Evolutionary conservation across 2,113 vertebrate genomes (phyloP), one percentile per base, ranked within the genome.

Genomic region (Aptenodytes forsteri): DNA sequence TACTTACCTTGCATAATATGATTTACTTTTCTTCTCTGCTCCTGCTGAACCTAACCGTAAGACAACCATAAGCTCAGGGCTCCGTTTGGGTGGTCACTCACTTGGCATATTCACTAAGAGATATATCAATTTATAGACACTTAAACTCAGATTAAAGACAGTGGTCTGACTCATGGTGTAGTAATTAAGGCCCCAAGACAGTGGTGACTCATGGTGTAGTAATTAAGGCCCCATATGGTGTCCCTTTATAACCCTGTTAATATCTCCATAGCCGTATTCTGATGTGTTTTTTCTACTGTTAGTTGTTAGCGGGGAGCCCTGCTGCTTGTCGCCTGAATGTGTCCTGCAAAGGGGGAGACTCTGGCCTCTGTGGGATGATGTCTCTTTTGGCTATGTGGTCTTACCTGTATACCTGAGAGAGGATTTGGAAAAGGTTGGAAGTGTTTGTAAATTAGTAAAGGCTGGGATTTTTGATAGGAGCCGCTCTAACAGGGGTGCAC

Each of bases 1-100:
- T 84, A 81, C 75, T 98, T 95, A 46, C 95, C 97, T 97, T 71
- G n/a, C 78, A 78, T 88, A 91, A 84, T 52, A 42, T 88, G 87
- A 97, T 92, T 97, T 93, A 96, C 52, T 90, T 66, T 49, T 52
- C 52, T 49, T n/a, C 61, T 47, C 69, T 72, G 58, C 34, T 58
- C 36, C 54, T 89, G 83, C 88, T 94, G 61, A 92, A 82, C 89
- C 91, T 47, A 93, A 87, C 58, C 94, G 49, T 50, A 55, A 75
- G 84, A 22, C 38, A 65, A 15, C 38, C 75, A 2, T 44, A 47
- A 93, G 64, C 75, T 77, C 44, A 5, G 67, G 55, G 59, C 32
- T 86, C 54, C 8, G 1, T 75, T 32, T 59, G 77, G 83, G 36
- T 87, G 79, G 71, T 65, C 76, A 20, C 40, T 93, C 66, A 9